Evolutionary conservation across 2,888 invertebrate species (phyloP).

Genomic region (Rotaria magnacalcarata): DNA sequence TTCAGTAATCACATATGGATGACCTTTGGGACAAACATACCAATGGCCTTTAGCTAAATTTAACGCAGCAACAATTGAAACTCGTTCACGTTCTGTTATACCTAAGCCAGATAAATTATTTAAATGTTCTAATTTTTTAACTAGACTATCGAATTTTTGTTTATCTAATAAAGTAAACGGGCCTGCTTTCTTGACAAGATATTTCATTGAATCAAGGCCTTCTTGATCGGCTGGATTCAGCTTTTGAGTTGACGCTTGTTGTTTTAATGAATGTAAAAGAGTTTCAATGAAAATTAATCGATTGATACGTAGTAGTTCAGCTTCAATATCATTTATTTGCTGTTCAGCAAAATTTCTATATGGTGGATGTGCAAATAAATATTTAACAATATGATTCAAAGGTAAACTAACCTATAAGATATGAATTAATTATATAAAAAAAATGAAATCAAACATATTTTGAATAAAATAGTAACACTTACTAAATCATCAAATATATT

Average conservation of each 20-base stretch:
- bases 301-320: neutral
- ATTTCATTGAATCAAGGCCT: neutral
- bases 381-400: neutral
- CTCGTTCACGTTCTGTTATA: conserved; percentile 61
- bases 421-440: neutral
- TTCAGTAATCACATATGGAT: conserved; percentile 45
- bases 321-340: conserved; percentile 7
- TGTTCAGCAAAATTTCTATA: neutral
- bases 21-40: conserved; percentile 69
- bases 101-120: neutral
- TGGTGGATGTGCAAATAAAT: neutral
- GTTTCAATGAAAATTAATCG: conserved; percentile 17
- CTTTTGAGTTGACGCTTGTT: neutral
- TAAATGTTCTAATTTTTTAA: neutral
- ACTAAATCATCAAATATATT: neutral
- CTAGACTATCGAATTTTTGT: neutral
- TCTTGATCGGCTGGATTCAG: neutral
- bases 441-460: neutral
- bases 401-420: neutral
- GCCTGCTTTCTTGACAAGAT: neutral
- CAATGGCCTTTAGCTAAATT: conserved; percentile 66
- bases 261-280: neutral
- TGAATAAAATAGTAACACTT: neutral
- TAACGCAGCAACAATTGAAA: conserved; percentile 65
- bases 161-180: neutral